Conservation (phyloP, 2,888 invertebrate species). For the Amblyteles armatorius region DNA sequence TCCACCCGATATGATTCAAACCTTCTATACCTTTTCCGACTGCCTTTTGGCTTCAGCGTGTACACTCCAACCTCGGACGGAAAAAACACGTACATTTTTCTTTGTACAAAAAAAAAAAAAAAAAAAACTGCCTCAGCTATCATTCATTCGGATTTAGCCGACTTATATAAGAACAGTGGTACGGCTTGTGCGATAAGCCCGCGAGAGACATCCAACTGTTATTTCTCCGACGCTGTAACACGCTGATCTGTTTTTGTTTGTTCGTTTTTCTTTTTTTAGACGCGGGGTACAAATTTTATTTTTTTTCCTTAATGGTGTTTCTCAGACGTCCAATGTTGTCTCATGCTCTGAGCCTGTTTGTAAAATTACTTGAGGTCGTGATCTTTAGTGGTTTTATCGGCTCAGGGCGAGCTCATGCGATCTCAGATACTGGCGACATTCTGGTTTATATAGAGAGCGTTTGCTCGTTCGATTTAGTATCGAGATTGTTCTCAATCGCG, state of each 20-base stretch:
- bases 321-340: neutral
- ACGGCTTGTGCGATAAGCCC: neutral
- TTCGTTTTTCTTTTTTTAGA: neutral
- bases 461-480: neutral
- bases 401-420: neutral
- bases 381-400: neutral
- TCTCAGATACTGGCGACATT: neutral
- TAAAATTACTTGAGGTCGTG: neutral
- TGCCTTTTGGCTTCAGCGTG: neutral
- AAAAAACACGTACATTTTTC: neutral
- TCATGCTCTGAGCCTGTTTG: neutral
- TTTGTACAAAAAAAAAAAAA: neutral
- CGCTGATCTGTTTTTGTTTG: neutral
- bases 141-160: neutral
- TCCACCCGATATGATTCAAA: neutral
- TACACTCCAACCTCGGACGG: too few relatives aligned
- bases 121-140: neutral
- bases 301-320: neutral
- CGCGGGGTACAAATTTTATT: neutral
- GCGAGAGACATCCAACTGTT: neutral
- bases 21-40: neutral
- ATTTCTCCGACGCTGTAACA: neutral
- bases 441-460: neutral
- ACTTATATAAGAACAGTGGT: neutral
- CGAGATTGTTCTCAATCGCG: neutral